Percentiles rank a stretch among this genome's conserved stretches.
phyloP scores from a whole-genome alignment of 2,888 invertebrate species.

The Caenorhabditis parvicauda region DNA sequence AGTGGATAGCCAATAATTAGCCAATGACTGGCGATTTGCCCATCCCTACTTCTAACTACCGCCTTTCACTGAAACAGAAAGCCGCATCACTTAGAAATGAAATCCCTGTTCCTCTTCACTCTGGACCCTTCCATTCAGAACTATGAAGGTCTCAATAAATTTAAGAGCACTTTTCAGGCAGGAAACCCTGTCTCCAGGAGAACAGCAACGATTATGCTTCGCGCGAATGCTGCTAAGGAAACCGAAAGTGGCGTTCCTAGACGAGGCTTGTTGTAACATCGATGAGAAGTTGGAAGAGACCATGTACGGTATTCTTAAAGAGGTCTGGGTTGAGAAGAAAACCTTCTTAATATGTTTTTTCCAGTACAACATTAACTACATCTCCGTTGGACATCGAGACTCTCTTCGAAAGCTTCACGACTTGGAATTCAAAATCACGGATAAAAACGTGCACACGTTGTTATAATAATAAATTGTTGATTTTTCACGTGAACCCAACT shows the following conservation, averaged over 20 bases:
- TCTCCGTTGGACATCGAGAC: slow-evolving; percentile 68
- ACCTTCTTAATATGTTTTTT: slow-evolving; percentile 7
- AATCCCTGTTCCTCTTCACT: not conserved
- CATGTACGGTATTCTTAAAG: slow-evolving; percentile 32
- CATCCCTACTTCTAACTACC: too few relatives aligned
- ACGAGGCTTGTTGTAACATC: slow-evolving; percentile 88
- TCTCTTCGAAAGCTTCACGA: slow-evolving; percentile 66
- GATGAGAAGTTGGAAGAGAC: slow-evolving; percentile 25
- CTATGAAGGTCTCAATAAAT: too few relatives aligned
- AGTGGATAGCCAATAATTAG: too few relatives aligned
- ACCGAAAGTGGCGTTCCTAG: slow-evolving; percentile 73
- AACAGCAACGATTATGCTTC: slow-evolving; percentile 92
- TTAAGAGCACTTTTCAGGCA: slow-evolving; percentile 16
- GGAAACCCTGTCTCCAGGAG: slow-evolving; percentile 90
- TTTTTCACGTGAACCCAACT: not conserved
- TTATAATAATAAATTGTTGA: not conserved
- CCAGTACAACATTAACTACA: slow-evolving; percentile 64
- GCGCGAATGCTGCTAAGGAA: slow-evolving; percentile 87
- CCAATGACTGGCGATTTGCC: too few relatives aligned
- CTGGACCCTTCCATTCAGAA: too few relatives aligned
- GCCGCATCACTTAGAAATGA: too few relatives aligned
- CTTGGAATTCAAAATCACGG: slow-evolving; percentile 60
- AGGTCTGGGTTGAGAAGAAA: slow-evolving; percentile 9
- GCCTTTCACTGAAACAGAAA: too few relatives aligned
- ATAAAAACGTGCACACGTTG: not conserved